Percentiles rank a stretch among this genome's conserved stretches.
Conservation (phyloP, 1,140 invertebrate species). For the Thaumatotibia leucotreta region DNA sequence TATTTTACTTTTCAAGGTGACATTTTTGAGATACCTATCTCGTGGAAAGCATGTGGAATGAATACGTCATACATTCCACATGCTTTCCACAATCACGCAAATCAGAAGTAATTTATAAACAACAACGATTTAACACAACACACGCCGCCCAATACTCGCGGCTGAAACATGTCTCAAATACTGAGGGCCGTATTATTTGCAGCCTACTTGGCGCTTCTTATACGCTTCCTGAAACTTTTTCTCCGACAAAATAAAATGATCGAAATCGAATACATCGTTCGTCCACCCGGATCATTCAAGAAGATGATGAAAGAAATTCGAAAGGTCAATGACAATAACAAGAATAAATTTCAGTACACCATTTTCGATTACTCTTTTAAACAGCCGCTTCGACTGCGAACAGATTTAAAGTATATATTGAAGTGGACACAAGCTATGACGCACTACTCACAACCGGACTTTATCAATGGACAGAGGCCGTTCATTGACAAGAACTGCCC, state of each 20-base stretch:
- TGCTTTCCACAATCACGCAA: not conserved
- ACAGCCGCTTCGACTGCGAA: slow-evolving; percentile 32
- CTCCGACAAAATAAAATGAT: slow-evolving; percentile 27
- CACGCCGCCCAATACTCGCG: not conserved
- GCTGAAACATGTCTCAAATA: slow-evolving; percentile 7
- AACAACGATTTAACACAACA: not conserved
- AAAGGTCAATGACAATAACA: not conserved
- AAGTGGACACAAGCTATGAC: slow-evolving; percentile 41
- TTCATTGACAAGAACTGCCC: slow-evolving; percentile 46
- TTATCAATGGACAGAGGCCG: slow-evolving; percentile 34
- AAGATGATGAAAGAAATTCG: slow-evolving; percentile 20
- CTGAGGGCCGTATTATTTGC: not conserved
- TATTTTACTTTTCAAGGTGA: too few relatives aligned
- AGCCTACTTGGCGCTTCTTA: not conserved
- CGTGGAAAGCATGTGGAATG: too few relatives aligned
- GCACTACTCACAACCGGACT: slow-evolving; percentile 22
- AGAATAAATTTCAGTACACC: slow-evolving; percentile 17
- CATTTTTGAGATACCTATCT: too few relatives aligned
- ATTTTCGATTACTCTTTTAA: slow-evolving; percentile 20
- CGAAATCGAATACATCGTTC: slow-evolving; percentile 39
- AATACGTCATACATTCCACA: not conserved
- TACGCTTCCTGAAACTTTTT: not conserved
- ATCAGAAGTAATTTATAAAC: not conserved
- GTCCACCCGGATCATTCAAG: slow-evolving; percentile 16
- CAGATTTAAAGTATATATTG: slow-evolving; percentile 50